Evolutionary conservation across 2,797 vertebrate species (phyloP).

Genomic region (Phataginus tricuspis): DNA sequence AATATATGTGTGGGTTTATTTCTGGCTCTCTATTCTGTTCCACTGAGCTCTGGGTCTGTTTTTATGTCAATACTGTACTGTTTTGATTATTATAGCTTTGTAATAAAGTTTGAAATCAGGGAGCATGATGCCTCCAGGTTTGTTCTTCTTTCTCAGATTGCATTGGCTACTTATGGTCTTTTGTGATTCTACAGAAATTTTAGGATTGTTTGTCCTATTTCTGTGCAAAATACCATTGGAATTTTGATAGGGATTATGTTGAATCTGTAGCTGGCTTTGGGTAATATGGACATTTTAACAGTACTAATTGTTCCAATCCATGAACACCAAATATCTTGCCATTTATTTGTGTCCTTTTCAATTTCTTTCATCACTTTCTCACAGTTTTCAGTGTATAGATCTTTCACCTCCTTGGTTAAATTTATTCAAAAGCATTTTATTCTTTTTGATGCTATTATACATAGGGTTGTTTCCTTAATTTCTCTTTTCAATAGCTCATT

Average conservation of each 20-base stretch:
- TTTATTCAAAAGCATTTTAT: background rate
- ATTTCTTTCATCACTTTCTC: background rate
- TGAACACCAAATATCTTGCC: background rate
- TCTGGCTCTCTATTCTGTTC: background rate
- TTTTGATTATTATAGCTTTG: background rate
- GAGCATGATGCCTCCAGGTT: background rate
- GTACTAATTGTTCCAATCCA: background rate
- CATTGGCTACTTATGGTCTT: background rate
- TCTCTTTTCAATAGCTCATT: background rate
- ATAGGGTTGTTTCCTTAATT: background rate
- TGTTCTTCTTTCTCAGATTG: background rate
- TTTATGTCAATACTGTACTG: background rate
- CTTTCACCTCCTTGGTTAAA: background rate
- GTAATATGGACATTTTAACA: background rate
- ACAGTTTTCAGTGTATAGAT: background rate
- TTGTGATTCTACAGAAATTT: background rate
- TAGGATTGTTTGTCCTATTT: background rate
- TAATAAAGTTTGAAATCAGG: background rate
- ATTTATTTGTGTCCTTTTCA: background rate
- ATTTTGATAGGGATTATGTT: background rate
- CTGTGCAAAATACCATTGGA: background rate
- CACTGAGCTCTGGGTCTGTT: background rate
- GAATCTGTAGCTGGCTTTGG: background rate
- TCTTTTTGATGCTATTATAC: background rate
- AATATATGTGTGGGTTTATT: background rate